Conservation (phyloP, 1,140 invertebrate genomes). For the Bombyx mandarina region DNA sequence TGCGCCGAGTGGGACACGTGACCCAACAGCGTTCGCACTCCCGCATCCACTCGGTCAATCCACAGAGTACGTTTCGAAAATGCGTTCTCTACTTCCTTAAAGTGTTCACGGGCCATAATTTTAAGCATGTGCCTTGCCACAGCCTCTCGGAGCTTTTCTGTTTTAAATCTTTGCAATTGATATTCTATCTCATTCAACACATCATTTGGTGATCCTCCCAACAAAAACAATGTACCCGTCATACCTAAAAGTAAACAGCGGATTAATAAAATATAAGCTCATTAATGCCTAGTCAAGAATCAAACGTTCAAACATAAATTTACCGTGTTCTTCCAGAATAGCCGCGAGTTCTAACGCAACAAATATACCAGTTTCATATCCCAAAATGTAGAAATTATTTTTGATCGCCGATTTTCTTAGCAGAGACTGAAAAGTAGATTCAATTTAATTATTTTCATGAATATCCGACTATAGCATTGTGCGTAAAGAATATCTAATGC, state of each 20-base stretch:
- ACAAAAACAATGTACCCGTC: conserved; percentile 38
- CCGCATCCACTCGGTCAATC: conserved; percentile 27
- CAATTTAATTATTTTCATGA: not conserved
- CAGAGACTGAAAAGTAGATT: conserved; percentile 20
- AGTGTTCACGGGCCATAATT: conserved; percentile 20
- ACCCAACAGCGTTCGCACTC: conserved; percentile 26
- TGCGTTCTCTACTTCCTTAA: conserved; percentile 8
- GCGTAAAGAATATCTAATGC: not conserved
- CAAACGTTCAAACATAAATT: not conserved
- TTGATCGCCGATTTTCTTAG: conserved; percentile 25
- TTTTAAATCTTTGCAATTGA: conserved; percentile 20
- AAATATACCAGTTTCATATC: conserved; percentile 15
- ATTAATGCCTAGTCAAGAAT: not conserved
- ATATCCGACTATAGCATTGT: not conserved
- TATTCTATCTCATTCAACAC: conserved; percentile 21
- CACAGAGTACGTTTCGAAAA: conserved; percentile 17
- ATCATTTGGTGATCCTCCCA: conserved; percentile 32
- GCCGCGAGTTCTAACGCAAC: conserved; percentile 35
- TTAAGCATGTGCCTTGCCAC: conserved; percentile 29
- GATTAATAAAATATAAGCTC: too few relatives aligned
- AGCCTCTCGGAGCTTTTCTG: conserved; percentile 28
- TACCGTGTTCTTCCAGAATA: conserved; percentile 44
- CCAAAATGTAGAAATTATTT: conserved; percentile 34
- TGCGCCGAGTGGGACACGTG: conserved; percentile 36
- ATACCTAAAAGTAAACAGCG: not conserved